Percentiles rank a stretch among this genome's conserved stretches.
phyloP scores from a whole-genome alignment of 64 coral and sea anemone species.

The Exaiptasia diaphana region DNA sequence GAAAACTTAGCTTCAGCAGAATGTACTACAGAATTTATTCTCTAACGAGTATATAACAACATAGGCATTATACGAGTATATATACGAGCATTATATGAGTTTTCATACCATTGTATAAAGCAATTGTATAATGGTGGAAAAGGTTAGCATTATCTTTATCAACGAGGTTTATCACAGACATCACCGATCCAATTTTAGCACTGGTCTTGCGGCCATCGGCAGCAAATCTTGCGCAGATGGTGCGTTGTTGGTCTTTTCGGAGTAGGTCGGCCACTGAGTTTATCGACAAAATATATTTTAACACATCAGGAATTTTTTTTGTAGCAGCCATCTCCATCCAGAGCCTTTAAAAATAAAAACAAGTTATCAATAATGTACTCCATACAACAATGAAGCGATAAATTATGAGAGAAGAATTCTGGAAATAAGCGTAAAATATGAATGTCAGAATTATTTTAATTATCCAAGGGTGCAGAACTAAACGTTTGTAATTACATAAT shows the following conservation, averaged over 20 bases:
- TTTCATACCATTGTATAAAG: conserved; percentile 41
- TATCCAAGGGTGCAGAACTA: too few relatives aligned
- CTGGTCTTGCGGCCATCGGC: conserved; percentile 39
- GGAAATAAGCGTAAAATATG: too few relatives aligned
- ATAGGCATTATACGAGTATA: too few relatives aligned
- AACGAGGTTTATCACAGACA: conserved; percentile 37
- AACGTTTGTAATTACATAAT: too few relatives aligned
- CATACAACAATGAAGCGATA: too few relatives aligned
- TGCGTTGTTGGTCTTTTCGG: not conserved
- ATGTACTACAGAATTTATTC: too few relatives aligned
- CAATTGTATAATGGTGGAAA: conserved; percentile 35
- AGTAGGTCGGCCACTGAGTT: not conserved
- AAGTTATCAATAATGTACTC: not conserved
- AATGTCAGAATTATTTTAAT: too few relatives aligned
- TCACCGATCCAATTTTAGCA: conserved; percentile 28
- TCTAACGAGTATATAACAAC: too few relatives aligned
- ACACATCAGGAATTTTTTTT: not conserved
- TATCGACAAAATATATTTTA: not conserved
- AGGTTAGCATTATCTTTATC: too few relatives aligned
- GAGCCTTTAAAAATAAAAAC: not conserved
- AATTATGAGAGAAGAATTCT: not conserved
- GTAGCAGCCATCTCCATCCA: not conserved
- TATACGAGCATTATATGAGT: too few relatives aligned
- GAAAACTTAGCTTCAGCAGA: not conserved
- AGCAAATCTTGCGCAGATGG: conserved; percentile 23